Evolutionary conservation across 2,797 vertebrate species (phyloP), one percentile per base, ranked within the genome.

Genomic region (Hozukius guyotensis): DNA sequence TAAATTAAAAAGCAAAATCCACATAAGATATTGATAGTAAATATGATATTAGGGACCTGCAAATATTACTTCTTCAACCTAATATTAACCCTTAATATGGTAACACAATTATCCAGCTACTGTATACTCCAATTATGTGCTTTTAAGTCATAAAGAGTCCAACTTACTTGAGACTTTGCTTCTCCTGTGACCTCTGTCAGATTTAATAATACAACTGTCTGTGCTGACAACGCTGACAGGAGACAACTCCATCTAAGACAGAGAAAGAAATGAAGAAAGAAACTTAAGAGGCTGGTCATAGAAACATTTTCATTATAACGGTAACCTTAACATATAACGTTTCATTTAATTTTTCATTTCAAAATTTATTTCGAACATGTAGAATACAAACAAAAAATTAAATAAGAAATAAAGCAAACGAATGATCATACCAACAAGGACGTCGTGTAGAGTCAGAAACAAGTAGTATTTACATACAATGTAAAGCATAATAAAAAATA

Each of bases 111-210:
- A 5, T 22, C 38, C 0, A 36, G 18, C 22, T 38, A 42, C 38
- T 42, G 38, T 0, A 11, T 29, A 52, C 0, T 61, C 2, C 10
- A 29, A 73, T 52, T 4, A n/a, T 72, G 12, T 10, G 5, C 34
- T 69, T 46, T 20, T 7, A 36, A 13, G 20, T n/a, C 10, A n/a
- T 18, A 6, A 59, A n/a, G 6, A 0, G 0, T 69, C n/a, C 6
- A 60, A 88, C 95, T 93, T 82, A 95, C 95, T 85, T 67, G 89
- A 78, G 63, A 93, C 46, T 87, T 92, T 95, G 61, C 78, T 83
- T 83, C 75, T 93, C 80, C 67, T 88, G 29, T 65, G 70, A 52
- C 25, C 12, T 81, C 55, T 85, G 27, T 90, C 85, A 36, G 78
- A 10, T 77, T 89, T 91, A 1, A 55, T 3, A 1, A n/a, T 3